Conservation (phyloP, 2,797 vertebrate genomes). For the Syndactyla subalaris region DNA sequence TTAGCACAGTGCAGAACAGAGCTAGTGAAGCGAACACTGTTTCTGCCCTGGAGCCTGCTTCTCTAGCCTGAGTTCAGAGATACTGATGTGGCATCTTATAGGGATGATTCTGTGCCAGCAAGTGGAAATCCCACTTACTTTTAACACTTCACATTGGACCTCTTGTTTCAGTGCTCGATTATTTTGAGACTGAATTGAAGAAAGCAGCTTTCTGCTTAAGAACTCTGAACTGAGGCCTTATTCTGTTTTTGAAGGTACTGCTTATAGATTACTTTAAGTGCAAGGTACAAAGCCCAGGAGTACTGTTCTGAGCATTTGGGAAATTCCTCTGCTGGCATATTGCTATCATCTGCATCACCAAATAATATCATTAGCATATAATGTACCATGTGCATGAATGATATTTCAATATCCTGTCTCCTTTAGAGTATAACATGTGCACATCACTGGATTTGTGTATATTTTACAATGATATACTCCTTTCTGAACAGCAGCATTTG, state of each 20-base stretch:
- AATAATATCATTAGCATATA: neutral
- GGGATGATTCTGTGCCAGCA: neutral
- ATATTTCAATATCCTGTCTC: neutral
- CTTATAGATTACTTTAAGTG: neutral
- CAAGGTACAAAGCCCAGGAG: neutral
- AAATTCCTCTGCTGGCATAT: neutral
- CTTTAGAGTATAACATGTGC: neutral
- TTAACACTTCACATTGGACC: neutral
- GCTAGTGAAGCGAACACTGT: neutral
- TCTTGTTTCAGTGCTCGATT: neutral
- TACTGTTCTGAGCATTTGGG: neutral
- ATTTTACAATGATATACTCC: neutral
- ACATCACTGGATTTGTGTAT: neutral
- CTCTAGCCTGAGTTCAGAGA: neutral
- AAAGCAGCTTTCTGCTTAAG: neutral
- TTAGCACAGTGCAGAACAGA: accelerated
- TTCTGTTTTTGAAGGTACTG: neutral
- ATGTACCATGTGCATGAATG: neutral
- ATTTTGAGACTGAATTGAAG: neutral
- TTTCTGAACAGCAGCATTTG: neutral
- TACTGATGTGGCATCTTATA: accelerated
- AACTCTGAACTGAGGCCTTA: neutral
- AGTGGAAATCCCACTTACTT: neutral
- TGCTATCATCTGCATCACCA: neutral
- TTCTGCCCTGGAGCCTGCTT: neutral